These are phyloP conservation scores for Drosophila insularis DNA, from an alignment of 1,140 invertebrate genomes.

Conservation along the genomic window DNA sequence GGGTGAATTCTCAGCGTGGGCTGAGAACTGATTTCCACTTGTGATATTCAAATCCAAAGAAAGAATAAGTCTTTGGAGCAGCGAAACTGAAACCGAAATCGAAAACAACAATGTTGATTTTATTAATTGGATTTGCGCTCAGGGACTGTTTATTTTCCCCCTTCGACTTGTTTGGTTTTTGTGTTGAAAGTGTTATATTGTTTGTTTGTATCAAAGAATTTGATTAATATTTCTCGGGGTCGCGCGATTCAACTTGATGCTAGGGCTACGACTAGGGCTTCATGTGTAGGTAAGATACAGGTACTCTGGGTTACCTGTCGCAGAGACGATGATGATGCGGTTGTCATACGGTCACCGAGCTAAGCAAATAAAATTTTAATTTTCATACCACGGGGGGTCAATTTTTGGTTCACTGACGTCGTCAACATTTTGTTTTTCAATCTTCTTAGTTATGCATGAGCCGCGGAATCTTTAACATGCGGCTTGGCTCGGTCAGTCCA, in stretches of 20 bases:
- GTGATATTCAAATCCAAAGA: conserved; percentile 57
- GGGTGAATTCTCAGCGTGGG: conserved; percentile 58
- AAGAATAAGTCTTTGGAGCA: conserved; percentile 7
- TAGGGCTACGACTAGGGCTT: too few relatives aligned
- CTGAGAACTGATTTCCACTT: conserved; percentile 59
- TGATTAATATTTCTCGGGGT: conserved; percentile 74
- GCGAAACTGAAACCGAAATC: conserved; percentile 40
- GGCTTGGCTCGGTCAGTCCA: not conserved
- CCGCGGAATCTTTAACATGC: conserved; percentile 11
- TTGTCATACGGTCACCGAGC: conserved; percentile 14
- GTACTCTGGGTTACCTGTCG: conserved; percentile 24
- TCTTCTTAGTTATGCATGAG: conserved; percentile 60
- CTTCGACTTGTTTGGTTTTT: conserved; percentile 11
- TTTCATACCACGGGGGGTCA: conserved; percentile 69
- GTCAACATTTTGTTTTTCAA: conserved; percentile 30
- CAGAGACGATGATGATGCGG: conserved; percentile 16
- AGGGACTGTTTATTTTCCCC: conserved; percentile 7
- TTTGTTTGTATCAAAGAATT: conserved; percentile 75
- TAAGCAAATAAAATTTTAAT: conserved; percentile 81
- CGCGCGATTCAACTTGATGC: conserved; percentile 13
- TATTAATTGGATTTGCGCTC: conserved; percentile 73
- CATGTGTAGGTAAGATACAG: not conserved
- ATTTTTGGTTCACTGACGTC: conserved; percentile 36
- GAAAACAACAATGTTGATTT: conserved; percentile 67
- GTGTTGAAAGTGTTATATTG: conserved; percentile 74